Base-by-base conservation (phyloP, 2,888 invertebrate genomes). In the Catocala nupta region DNA sequence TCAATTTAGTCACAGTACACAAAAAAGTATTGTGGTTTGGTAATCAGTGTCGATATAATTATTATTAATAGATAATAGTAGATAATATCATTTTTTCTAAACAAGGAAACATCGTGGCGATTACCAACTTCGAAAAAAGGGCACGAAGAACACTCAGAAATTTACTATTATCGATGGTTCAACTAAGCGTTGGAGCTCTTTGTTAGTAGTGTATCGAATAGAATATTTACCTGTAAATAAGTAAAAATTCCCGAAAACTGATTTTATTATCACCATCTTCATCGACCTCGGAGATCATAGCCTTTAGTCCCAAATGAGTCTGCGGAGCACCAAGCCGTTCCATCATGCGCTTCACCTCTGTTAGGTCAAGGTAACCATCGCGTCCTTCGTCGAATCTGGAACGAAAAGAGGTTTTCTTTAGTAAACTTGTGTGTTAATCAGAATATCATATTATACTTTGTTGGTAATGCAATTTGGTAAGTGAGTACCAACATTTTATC, bases 281-380 rank as follows among this genome's bases (percentile, higher is more conserved):
- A 84, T 98, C 98, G 5, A 98, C 97, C 89, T 98, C 98, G 68
- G 97, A 96, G 82, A 99, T 99, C 98, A 99, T 99, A 44, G 96
- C 97, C 89, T 99, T 99, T 34, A 99, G 95, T 0, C 98, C 98
- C 58, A 99, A 95, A 90, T 99, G 99, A 0, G 99, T 99, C 91
- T 99, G 99, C 11, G 99, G 99, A 1, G 98, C 98, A 9, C 98
- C 98, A 60, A 99, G 92, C 67, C 98, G 97, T 90, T 99, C 99
- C 99, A 99, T 99, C 98, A 99, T 99, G 34, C 97, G 95, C 90
- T 99, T 99, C 73, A 99, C 94, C 90, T 99, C 99, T 34, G 96
- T 96, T 71, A 99, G 93, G 89, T 98, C 98, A 76, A 99, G 95
- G 87, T 95, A 99, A 47, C 98, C 98, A 90, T 99, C 99, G 71